A percentile compares a stretch with the other conserved stretches of the same genome.
phyloP scores from a whole-genome alignment of 2,888 invertebrate genomes.

The Nycteola revayana region DNA sequence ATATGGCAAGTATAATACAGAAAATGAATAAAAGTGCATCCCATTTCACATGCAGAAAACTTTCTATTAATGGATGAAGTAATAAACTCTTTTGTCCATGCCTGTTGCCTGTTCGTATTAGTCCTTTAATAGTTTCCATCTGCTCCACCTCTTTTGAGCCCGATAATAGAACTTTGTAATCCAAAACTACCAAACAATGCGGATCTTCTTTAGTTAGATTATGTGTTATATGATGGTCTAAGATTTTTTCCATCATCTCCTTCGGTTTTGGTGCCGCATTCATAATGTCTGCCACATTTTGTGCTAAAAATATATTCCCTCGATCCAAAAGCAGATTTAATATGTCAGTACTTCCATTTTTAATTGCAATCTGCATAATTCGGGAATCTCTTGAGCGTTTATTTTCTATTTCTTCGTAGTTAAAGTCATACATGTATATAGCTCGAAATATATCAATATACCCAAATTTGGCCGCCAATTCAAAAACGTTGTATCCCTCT shows the following conservation, averaged over 20 bases:
- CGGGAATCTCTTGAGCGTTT: constrained; percentile 13
- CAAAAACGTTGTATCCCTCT: constrained; percentile 60
- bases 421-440: constrained; percentile 64
- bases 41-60: constrained; percentile 78
- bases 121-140: constrained; percentile 67
- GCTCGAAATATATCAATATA: constrained; percentile 68
- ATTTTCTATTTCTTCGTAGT: constrained; percentile 25
- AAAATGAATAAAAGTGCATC: constrained; percentile 66
- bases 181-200: constrained; percentile 57
- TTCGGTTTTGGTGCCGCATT: constrained; percentile 65
- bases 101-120: constrained; percentile 65
- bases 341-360: constrained; percentile 72
- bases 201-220: constrained; percentile 41
- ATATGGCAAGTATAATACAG: constrained; percentile 61
- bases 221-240: constrained; percentile 59
- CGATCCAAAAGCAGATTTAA: constrained; percentile 51
- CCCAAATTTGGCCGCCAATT: constrained; percentile 54
- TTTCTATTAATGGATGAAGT: constrained; percentile 75
- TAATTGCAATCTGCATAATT: constrained; percentile 31
- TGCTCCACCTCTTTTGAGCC: constrained; percentile 47
- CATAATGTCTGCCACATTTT: constrained; percentile 34
- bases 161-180: constrained; percentile 60
- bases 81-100: constrained; percentile 59
- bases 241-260: constrained; percentile 64
- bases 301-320: constrained; percentile 45